Conservation (phyloP, 1,140 invertebrate species). For the Acromyrmex echinatior region DNA sequence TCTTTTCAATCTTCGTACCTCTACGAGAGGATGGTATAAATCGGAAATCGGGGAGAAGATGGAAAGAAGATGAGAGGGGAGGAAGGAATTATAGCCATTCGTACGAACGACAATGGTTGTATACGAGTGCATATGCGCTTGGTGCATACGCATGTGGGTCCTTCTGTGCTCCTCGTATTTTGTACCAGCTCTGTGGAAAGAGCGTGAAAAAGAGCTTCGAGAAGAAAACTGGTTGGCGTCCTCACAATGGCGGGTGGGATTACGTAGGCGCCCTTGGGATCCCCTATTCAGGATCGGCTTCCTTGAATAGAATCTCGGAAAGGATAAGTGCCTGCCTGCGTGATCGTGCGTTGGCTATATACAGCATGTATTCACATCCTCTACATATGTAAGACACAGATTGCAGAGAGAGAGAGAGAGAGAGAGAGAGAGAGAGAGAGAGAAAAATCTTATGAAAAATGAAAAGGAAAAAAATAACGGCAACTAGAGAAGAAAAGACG, state of each 20-base stretch:
- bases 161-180: constrained; percentile 8
- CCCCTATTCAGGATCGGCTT: constrained; percentile 77
- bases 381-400: background rate
- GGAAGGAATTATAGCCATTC: background rate
- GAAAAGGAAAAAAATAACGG: background rate
- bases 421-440: constrained; percentile 39
- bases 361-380: constrained; percentile 29
- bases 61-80: background rate
- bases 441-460: constrained; percentile 32
- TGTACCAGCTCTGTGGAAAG: constrained; percentile 62
- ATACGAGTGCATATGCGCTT: constrained; percentile 2
- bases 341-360: constrained; percentile 20
- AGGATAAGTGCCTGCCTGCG: constrained; percentile 63
- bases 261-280: constrained; percentile 83
- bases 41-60: constrained; percentile 14
- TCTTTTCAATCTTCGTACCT: background rate
- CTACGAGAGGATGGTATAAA: background rate
- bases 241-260: constrained; percentile 79
- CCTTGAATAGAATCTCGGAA: constrained; percentile 77
- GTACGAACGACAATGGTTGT: constrained; percentile 18
- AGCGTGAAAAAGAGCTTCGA: constrained; percentile 77
- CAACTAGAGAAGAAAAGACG: too few species aligned
- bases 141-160: background rate
- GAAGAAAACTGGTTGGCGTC: constrained; percentile 77
- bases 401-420: constrained; percentile 43